These are phyloP conservation scores for Apis florea DNA, from an alignment of 1,140 invertebrate genomes.

Conservation along the genomic window DNA sequence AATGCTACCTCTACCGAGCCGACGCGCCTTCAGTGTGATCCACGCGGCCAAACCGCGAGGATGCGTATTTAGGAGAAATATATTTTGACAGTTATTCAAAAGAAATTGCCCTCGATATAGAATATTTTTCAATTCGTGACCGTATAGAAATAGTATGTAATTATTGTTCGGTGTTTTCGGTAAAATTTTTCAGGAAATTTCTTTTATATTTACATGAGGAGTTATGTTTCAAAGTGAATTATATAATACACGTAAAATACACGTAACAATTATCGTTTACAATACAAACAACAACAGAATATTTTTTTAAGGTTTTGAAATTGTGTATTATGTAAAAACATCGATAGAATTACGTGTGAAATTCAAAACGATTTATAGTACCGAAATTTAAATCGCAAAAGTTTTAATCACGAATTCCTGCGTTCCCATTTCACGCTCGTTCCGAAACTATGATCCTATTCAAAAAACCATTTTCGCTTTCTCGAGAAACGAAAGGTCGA, in stretches of 20 bases:
- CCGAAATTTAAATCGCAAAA: not conserved
- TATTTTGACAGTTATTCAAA: not conserved
- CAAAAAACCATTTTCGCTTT: not conserved
- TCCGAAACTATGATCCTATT: not conserved
- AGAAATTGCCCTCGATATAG: not conserved
- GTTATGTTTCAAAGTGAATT: not conserved
- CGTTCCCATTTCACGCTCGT: not conserved
- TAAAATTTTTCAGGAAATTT: not conserved
- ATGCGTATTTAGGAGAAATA: not conserved
- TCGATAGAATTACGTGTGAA: not conserved
- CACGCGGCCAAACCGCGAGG: conserved; percentile 55
- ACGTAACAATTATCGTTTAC: no score
- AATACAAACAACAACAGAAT: not conserved
- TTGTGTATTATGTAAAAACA: not conserved
- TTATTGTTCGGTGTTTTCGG: not conserved
- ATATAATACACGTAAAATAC: not conserved
- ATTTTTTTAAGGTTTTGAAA: not conserved
- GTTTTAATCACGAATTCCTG: not conserved
- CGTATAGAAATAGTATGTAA: not conserved
- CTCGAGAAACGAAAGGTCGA: not conserved
- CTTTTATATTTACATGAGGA: not conserved
- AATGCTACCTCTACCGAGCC: conserved; percentile 31
- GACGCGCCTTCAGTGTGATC: conserved; percentile 53
- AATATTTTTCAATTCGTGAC: not conserved
- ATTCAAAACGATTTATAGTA: not conserved